A percentile compares a stretch with the other conserved stretches of the same genome.
Evolutionary conservation across 2,888 invertebrate genomes (phyloP).

Genomic region (Ochropleura plecta): DNA sequence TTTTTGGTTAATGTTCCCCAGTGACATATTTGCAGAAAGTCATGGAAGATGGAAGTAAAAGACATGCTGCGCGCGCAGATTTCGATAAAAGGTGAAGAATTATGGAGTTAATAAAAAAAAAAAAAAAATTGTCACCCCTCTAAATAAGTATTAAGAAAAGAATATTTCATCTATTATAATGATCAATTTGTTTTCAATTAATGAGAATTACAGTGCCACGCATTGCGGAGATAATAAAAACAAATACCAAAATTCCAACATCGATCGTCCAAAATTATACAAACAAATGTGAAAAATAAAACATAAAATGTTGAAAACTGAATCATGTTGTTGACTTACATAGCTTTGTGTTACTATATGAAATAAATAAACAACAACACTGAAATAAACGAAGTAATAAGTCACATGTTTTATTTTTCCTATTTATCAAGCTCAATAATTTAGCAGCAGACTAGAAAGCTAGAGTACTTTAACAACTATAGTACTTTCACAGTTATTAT

Average conservation of each 20-base stretch:
- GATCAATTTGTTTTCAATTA: neutral
- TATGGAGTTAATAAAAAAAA: neutral
- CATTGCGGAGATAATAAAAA: constrained; percentile 17
- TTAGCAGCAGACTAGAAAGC: neutral
- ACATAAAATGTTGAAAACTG: neutral
- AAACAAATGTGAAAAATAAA: constrained; percentile 17
- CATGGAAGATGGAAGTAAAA: too few species aligned
- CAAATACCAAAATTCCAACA: constrained; percentile 8
- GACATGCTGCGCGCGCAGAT: too few species aligned
- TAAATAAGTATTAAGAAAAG: neutral
- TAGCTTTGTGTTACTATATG: too few species aligned
- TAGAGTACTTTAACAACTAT: too few species aligned
- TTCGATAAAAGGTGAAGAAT: too few species aligned
- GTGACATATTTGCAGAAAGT: too few species aligned
- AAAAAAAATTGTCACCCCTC: too few species aligned
- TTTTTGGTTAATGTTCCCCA: neutral
- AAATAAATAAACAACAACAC: neutral
- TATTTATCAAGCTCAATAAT: neutral
- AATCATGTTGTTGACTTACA: neutral
- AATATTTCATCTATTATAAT: neutral
- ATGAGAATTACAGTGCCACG: constrained; percentile 17
- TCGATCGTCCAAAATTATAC: constrained; percentile 18
- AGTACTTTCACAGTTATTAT: too few species aligned
- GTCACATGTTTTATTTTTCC: neutral
- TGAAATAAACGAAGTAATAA: neutral